Conservation (phyloP, 2,797 vertebrate genomes). For the Natrix natrix region DNA sequence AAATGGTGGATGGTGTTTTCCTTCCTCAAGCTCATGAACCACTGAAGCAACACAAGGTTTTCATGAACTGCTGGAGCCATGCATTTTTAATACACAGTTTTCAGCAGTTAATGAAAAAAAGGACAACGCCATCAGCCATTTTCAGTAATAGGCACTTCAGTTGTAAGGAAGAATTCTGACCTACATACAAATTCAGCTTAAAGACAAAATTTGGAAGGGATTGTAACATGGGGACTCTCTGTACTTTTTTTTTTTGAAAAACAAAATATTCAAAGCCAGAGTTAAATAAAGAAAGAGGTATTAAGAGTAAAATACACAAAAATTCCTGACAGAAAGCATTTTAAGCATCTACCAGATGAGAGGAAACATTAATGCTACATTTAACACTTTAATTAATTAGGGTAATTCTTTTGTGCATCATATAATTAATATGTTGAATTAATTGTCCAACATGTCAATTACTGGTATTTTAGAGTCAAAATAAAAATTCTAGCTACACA, state of each 20-base stretch:
- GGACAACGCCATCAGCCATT: neutral
- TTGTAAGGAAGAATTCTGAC: neutral
- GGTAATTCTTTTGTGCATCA: neutral
- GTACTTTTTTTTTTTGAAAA: neutral
- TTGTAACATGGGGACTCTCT: neutral
- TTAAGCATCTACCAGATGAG: neutral
- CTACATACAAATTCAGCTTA: neutral
- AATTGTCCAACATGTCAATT: neutral
- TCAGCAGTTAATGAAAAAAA: neutral
- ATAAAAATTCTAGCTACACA: neutral
- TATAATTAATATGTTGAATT: neutral
- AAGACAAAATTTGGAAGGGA: neutral
- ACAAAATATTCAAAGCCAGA: neutral
- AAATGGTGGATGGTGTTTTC: neutral
- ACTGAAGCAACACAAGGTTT: neutral
- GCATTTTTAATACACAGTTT: neutral
- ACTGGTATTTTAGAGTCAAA: neutral
- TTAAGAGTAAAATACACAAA: neutral
- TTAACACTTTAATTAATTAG: neutral
- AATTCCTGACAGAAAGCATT: neutral
- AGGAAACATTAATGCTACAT: neutral
- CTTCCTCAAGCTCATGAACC: neutral
- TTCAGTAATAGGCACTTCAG: neutral
- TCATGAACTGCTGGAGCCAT: neutral
- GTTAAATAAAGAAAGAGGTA: neutral